Base-by-base conservation (phyloP, 2,113 vertebrate genomes). In the Chunga burmeisteri region DNA sequence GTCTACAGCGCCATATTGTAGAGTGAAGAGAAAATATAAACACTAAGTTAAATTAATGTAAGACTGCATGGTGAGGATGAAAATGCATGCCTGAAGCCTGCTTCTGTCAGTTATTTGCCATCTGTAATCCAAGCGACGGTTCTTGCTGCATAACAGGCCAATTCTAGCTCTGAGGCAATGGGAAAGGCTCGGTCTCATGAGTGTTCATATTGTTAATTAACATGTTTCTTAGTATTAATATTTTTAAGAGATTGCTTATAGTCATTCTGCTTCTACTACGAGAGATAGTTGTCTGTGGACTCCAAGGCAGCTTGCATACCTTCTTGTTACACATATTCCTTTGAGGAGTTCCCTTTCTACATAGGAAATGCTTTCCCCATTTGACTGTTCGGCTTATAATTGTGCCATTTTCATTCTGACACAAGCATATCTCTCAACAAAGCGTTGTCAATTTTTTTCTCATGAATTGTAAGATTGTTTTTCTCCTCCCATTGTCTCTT, bases 91-190 rank as follows among this genome's bases (percentile, higher is more conserved):
- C 97, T 78, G 81, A 75, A 92, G 93, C 87, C 56, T 94, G 46
- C 56, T 90, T 95, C 86, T 97, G 88, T 95, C 72, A 90, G 49
- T 96, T 93, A 80, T 70, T 96, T 96, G 55, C 72, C n/a, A 61
- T 93, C 23, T 91, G n/a, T 94, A 90, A 88, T 58, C 59, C 63
- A 81, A 67, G 30, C 1, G 52, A 89, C 72, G 63, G 58, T 52
- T 79, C 81, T 77, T 92, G 52, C 70, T 68, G 65, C n/a, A 15
- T 81, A 91, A 46, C 78, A 91, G 88, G 74, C 82, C 83, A 81
- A 9, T 71, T 96, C 84, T 83, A 89, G 71, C 56, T 94, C 81
- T 81, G 56, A 96, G 89, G 94, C 85, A 81, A 50, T 42, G 44
- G 56, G 49, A 93, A 86, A 89, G 44, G 13, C 74, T 85, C 42